Percentiles rank a stretch among this genome's conserved stretches.
Evolutionary conservation across 2,888 invertebrate genomes (phyloP).

Genomic region (Melolontha melolontha): DNA sequence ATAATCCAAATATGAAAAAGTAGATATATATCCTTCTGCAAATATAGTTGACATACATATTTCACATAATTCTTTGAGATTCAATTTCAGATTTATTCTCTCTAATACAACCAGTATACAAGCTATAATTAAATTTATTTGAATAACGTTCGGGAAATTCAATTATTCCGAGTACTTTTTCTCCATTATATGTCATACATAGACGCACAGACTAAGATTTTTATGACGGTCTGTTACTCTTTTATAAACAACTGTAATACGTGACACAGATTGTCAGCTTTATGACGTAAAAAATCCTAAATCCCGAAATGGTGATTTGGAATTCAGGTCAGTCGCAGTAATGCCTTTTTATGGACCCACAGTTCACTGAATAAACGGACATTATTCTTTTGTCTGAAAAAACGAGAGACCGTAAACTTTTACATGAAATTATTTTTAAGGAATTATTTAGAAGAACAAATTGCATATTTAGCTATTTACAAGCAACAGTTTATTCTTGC

Average conservation of each 20-base stretch:
- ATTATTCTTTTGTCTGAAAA: slow-evolving; percentile 1
- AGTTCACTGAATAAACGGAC: slow-evolving; percentile 9
- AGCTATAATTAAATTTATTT: too few relatives aligned
- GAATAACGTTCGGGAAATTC: too few relatives aligned
- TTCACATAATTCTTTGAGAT: too few relatives aligned
- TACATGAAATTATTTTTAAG: neutral
- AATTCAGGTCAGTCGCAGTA: slow-evolving; percentile 32
- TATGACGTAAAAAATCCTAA: slow-evolving; percentile 28
- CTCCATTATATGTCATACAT: neutral
- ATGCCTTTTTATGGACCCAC: slow-evolving; percentile 18
- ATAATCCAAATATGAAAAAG: too few relatives aligned
- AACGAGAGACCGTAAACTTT: neutral
- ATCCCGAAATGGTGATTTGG: slow-evolving; percentile 21
- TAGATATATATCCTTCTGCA: too few relatives aligned
- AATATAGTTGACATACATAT: too few relatives aligned
- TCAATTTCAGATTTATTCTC: too few relatives aligned
- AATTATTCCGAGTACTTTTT: too few relatives aligned
- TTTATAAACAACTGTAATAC: slow-evolving; percentile 18
- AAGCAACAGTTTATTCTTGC: too few relatives aligned
- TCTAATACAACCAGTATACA: too few relatives aligned
- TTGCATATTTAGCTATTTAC: neutral
- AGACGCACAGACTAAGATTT: neutral
- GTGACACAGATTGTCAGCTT: slow-evolving; percentile 24
- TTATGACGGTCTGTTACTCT: slow-evolving; percentile 14
- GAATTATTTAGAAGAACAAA: neutral